These are phyloP conservation scores for Mamestra configurata DNA, from an alignment of 1,140 invertebrate species.

Conservation along the genomic window DNA sequence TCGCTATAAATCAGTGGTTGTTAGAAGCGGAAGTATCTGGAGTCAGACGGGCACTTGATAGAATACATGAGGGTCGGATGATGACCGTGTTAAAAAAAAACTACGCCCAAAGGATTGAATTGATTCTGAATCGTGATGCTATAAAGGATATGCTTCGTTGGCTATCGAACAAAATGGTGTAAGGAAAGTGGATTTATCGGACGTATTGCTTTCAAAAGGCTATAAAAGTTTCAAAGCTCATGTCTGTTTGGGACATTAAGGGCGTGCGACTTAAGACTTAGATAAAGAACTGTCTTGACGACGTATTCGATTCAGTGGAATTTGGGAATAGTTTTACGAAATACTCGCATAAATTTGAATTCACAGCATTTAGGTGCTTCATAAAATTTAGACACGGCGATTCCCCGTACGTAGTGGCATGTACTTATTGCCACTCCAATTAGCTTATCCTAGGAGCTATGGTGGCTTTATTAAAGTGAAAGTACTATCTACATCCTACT, in stretches of 20 bases:
- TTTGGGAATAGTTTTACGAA: background rate
- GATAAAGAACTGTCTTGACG: constrained; percentile 9
- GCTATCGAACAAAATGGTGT: constrained; percentile 9
- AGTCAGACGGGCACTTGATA: constrained; percentile 54
- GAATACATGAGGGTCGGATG: constrained; percentile 49
- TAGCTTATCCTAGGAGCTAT: background rate
- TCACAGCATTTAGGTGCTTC: background rate
- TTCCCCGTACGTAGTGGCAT: background rate
- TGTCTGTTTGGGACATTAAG: constrained; percentile 39
- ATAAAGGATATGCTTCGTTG: constrained; percentile 37
- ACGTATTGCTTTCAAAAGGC: constrained; percentile 27
- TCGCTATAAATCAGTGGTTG: constrained; percentile 68
- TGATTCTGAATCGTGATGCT: constrained; percentile 23
- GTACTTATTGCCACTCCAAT: constrained; percentile 11
- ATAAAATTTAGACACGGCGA: background rate
- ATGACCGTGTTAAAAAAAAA: constrained; percentile 20
- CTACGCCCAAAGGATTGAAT: constrained; percentile 21
- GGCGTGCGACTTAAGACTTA: background rate
- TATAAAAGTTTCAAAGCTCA: constrained; percentile 34
- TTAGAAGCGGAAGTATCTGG: constrained; percentile 59
- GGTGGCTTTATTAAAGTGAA: background rate
- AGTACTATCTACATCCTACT: background rate
- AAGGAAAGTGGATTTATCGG: constrained; percentile 27
- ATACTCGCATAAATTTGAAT: background rate
- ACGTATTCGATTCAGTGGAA: background rate